phyloP scores from a whole-genome alignment of 1,140 invertebrate genomes.

The Rhynchophorus ferrugineus region DNA sequence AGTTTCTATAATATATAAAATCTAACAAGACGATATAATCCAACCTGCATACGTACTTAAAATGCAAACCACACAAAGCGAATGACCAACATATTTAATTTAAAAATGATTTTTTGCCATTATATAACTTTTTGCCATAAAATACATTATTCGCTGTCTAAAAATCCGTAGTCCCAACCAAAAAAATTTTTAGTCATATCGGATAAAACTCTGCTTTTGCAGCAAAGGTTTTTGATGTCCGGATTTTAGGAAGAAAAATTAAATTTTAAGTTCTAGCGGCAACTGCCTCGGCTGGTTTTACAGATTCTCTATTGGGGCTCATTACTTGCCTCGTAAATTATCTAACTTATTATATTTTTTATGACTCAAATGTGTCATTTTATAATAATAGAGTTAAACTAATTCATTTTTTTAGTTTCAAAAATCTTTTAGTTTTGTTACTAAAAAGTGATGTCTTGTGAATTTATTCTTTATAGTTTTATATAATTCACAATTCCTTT shows the following conservation, averaged over 20 bases:
- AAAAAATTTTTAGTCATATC: not conserved
- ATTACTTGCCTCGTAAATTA: too few relatives aligned
- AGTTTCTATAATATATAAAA: not conserved
- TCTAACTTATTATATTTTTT: too few relatives aligned
- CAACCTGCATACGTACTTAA: not conserved
- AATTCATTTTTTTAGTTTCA: too few relatives aligned
- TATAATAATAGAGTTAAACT: too few relatives aligned
- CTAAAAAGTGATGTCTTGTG: too few relatives aligned
- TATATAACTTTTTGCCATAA: conserved; percentile 1
- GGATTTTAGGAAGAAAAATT: conserved; percentile 7
- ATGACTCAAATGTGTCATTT: too few relatives aligned
- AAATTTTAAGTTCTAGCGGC: not conserved
- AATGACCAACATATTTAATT: not conserved
- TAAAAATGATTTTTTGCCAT: not conserved
- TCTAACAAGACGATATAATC: conserved; percentile 3
- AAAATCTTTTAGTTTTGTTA: too few relatives aligned
- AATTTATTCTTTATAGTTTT: too few relatives aligned
- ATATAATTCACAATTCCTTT: too few relatives aligned
- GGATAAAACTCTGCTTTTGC: not conserved
- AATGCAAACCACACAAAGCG: conserved; percentile 9
- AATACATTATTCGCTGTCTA: not conserved
- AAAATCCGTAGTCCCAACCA: not conserved
- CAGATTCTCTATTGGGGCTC: too few relatives aligned
- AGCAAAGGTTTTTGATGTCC: not conserved
- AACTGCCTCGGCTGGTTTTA: too few relatives aligned